Evolutionary conservation across 1,140 invertebrate genomes (phyloP).

Genomic region (Tetranychus cinnabarinus): DNA sequence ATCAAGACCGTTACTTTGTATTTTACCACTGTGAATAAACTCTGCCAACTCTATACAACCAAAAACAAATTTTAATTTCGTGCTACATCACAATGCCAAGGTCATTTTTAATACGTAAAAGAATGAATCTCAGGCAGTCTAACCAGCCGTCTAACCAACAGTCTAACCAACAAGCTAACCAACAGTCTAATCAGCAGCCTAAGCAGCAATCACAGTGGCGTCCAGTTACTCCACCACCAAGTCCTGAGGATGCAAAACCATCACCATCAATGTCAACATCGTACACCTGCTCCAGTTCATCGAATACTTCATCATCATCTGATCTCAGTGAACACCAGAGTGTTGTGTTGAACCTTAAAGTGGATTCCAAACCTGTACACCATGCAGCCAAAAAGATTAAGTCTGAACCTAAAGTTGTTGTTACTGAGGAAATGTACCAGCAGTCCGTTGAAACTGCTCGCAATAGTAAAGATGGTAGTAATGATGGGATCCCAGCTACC

Average conservation of each 20-base stretch:
- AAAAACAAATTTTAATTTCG: too few species aligned
- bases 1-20: too few species aligned
- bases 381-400: background rate
- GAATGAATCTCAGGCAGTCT: background rate
- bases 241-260: slow-evolving; percentile 6
- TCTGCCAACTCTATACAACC: too few species aligned
- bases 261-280: background rate
- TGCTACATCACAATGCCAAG: slow-evolving; percentile 4
- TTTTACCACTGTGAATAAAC: too few species aligned
- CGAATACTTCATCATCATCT: background rate
- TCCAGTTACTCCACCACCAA: slow-evolving; percentile 10
- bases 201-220: background rate
- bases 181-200: background rate
- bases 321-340: background rate
- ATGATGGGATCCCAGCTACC: too few species aligned
- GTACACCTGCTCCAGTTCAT: background rate
- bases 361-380: background rate
- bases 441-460: background rate
- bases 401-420: background rate
- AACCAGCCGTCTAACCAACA: background rate
- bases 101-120: slow-evolving; percentile 9
- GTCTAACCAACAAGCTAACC: too few species aligned
- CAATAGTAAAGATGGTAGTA: background rate
- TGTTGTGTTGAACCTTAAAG: background rate
- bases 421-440: background rate